Evolutionary conservation across 2,113 vertebrate species (phyloP), one percentile per base, ranked within the genome.

Genomic region (Dasypus novemcinctus): DNA sequence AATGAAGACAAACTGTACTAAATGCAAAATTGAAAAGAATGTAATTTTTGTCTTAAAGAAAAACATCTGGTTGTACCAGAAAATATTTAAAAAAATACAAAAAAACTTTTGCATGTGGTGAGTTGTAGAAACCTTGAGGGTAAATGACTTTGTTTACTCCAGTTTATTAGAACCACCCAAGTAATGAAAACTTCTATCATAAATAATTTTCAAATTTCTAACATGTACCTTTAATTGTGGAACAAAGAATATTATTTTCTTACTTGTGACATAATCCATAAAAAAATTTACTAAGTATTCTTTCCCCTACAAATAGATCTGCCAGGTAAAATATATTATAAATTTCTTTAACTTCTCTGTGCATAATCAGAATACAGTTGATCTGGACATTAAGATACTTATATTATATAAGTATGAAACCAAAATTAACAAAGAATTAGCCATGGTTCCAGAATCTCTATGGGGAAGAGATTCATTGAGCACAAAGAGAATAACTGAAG

Each of bases 291-390:
- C 82, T 63, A 76, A 76, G 49, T 2, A 23, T 59, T 2, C 84
- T 92, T 54, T 84, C 57, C 5, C 59, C 46, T 49, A 11, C 79
- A 80, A 59, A 92, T 89, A 79, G 78, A 92, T 79, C 54, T 74
- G 69, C 33, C 64, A 59, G 31, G 79, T 92, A 72, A 83, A 92
- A 92, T 84, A n/a, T 33, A 91, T 72, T 66, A 72, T 29, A 89
- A n/a, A 13, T 38, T 72, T 29, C 3, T 90, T 68, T 82, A 49
- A 90, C n/a, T 72, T 88, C 88, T 57, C 88, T 94, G 61, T 69
- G 72, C 33, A 59, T 33, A 79, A 72, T 80, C 46, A 84, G 33
- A 80, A 79, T 72, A 64, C 21, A 72, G 15, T 43, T 96, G 78
- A 89, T 79, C 52, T 68, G 71, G 43, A 87, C 87, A 91, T 72